phyloP scores from a whole-genome alignment of 1,140 invertebrate genomes.

The Neuroterus valhalla region DNA sequence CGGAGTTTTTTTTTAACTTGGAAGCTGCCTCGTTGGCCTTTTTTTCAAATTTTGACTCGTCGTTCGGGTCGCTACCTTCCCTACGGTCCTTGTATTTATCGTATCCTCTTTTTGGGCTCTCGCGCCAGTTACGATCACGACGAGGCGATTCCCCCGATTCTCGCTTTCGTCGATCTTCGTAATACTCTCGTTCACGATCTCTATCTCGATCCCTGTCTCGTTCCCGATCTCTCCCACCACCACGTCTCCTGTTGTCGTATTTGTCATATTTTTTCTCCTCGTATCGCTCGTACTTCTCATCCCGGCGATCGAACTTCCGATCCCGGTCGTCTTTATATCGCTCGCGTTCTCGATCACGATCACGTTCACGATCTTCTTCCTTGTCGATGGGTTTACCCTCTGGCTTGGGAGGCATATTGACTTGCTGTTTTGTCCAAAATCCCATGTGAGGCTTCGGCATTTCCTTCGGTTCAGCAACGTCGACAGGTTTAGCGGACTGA shows the following conservation, averaged over 20 bases:
- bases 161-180: conserved; percentile 68
- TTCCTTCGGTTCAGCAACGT: conserved; percentile 69
- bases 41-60: conserved; percentile 74
- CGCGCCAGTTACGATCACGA: conserved; percentile 66
- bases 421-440: conserved; percentile 74
- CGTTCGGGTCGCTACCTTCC: conserved; percentile 65
- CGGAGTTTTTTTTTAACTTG: conserved; percentile 61
- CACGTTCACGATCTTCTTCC: conserved; percentile 57
- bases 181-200: conserved; percentile 66
- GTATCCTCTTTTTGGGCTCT: conserved; percentile 69
- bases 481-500: conserved; percentile 38
- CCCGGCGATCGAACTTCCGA: conserved; percentile 67
- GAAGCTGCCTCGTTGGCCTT: conserved; percentile 60
- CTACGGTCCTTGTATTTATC: conserved; percentile 69
- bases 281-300: conserved; percentile 68
- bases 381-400: conserved; percentile 58
- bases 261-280: conserved; percentile 70
- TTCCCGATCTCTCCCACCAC: conserved; percentile 52
- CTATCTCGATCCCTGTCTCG: conserved; percentile 57
- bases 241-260: conserved; percentile 68
- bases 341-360: conserved; percentile 56
- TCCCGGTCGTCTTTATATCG: conserved; percentile 57
- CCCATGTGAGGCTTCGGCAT: conserved; percentile 74
- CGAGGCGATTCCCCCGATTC: conserved; percentile 66
- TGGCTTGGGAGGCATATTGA: conserved; percentile 69